These are phyloP conservation scores for Sinelater perroti DNA, from an alignment of 2,888 invertebrate species.

Conservation along the genomic window DNA sequence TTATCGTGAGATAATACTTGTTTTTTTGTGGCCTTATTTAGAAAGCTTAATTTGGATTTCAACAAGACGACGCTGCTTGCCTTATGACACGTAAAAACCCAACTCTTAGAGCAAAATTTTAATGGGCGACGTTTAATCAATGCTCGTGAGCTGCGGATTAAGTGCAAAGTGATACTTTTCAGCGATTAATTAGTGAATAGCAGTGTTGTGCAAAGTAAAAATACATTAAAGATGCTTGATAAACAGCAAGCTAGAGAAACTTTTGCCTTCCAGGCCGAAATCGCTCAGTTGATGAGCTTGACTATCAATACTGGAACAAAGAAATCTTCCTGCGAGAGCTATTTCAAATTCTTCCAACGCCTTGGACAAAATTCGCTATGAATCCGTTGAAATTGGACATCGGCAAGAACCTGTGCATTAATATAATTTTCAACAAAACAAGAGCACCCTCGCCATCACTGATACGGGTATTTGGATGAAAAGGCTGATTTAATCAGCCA, in stretches of 20 bases:
- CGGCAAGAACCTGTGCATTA: conserved; percentile 95
- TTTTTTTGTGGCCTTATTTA: no score
- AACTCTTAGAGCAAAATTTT: no score
- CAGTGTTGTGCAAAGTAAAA: background rate
- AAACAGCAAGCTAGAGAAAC: conserved; percentile 78
- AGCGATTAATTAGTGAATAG: background rate
- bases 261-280: conserved; percentile 99
- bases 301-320: conserved; percentile 99
- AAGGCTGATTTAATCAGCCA: conserved; percentile 98
- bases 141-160: conserved; percentile 35
- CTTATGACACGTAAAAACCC: no score
- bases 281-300: conserved; percentile 98
- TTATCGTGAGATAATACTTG: no score
- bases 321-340: conserved; percentile 98
- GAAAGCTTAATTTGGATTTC: no score
- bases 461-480: conserved; percentile 98
- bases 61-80: no score
- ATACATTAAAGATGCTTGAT: conserved; percentile 83
- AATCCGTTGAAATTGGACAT: conserved; percentile 92
- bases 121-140: conserved; percentile 55
- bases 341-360: conserved; percentile 98
- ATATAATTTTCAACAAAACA: conserved; percentile 95
- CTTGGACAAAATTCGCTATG: conserved; percentile 92
- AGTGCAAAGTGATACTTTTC: background rate
- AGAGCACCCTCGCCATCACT: conserved; percentile 93